Evolutionary conservation across 2,113 vertebrate species (phyloP).

Genomic region (Phrynosoma platyrhinos): DNA sequence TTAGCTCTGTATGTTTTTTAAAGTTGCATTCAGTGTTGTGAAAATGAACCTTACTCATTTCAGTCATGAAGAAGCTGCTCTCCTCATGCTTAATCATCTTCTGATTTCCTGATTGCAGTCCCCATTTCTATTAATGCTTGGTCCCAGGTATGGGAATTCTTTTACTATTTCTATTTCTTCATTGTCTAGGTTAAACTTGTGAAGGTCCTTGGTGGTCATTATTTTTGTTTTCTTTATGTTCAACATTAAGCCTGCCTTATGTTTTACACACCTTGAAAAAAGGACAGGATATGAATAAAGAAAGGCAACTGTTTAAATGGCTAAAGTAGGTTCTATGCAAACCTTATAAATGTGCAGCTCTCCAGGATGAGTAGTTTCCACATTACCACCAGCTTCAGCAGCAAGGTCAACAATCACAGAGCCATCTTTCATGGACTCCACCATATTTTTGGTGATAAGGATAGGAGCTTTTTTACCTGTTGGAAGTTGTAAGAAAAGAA

Average conservation of each 20-base stretch:
- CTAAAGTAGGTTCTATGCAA: background rate
- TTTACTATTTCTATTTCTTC: too few relatives aligned
- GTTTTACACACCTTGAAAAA: background rate
- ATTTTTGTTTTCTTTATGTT: too few relatives aligned
- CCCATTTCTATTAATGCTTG: too few relatives aligned
- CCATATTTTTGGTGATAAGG: slow-evolving; percentile 75
- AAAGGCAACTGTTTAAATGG: background rate
- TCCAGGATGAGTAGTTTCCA: slow-evolving; percentile 76
- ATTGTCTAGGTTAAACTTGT: too few relatives aligned
- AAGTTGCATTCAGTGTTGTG: too few relatives aligned
- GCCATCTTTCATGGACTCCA: slow-evolving; percentile 74
- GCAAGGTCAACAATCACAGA: slow-evolving; percentile 79
- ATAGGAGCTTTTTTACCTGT: slow-evolving; percentile 71
- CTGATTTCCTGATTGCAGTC: too few relatives aligned
- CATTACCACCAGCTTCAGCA: slow-evolving; percentile 77
- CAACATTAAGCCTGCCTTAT: background rate
- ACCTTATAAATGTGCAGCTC: slow-evolving; percentile 65
- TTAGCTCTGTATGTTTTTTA: too few relatives aligned
- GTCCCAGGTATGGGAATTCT: too few relatives aligned
- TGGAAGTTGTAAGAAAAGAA: slow-evolving; percentile 20
- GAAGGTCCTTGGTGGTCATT: too few relatives aligned
- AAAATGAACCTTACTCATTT: too few relatives aligned
- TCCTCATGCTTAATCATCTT: too few relatives aligned
- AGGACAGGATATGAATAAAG: background rate
- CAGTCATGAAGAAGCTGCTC: too few relatives aligned